phyloP scores from a whole-genome alignment of 1,140 invertebrate genomes.

The Dryas iulia region DNA sequence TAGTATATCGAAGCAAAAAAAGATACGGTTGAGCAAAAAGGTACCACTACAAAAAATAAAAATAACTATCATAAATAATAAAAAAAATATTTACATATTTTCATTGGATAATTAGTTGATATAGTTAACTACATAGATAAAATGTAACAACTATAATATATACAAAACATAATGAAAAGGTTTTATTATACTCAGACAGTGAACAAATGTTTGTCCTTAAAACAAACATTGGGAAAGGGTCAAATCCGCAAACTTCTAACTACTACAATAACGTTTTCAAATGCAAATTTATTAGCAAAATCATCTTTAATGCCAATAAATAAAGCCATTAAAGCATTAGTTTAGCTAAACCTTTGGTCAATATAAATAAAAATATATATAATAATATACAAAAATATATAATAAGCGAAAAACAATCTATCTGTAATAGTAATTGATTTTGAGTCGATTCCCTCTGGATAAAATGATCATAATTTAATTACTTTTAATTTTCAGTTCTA shows the following conservation, averaged over 20 bases:
- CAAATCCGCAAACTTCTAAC: slow-evolving; percentile 1
- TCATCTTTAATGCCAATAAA: not conserved
- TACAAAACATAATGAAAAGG: not conserved
- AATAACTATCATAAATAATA: no score
- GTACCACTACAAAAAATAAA: no score
- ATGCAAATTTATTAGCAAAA: not conserved
- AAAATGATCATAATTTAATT: no score
- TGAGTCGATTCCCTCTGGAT: no score
- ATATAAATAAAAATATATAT: no score
- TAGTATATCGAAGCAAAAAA: no score
- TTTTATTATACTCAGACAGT: not conserved
- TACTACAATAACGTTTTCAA: not conserved
- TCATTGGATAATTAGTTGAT: not conserved
- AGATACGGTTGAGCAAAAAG: no score
- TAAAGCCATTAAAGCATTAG: no score
- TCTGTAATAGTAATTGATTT: no score
- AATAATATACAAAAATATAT: not conserved
- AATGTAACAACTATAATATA: not conserved
- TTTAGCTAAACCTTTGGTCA: no score
- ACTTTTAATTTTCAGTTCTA: no score
- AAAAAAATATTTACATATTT: not conserved
- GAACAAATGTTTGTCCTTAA: slow-evolving; percentile 15
- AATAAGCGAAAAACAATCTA: no score
- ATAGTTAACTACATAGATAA: not conserved
- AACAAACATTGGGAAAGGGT: slow-evolving; percentile 14